Percentiles rank a stretch among this genome's conserved stretches.
Conservation (phyloP, 2,113 vertebrate species). For the Tiliqua scincoides region DNA sequence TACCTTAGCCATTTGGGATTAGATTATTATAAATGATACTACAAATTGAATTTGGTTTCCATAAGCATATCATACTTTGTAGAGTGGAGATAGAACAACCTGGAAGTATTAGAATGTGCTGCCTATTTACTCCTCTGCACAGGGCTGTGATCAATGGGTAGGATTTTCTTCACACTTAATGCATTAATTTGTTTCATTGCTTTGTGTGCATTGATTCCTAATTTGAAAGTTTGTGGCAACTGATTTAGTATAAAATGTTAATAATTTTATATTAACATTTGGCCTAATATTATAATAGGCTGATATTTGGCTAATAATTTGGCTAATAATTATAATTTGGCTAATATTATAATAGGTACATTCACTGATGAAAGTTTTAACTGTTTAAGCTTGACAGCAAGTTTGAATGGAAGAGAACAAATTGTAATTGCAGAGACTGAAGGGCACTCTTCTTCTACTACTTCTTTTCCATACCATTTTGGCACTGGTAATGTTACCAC, state of each 20-base stretch:
- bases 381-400: neutral
- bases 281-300: neutral
- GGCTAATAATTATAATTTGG: neutral
- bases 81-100: neutral
- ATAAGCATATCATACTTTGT: neutral
- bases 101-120: neutral
- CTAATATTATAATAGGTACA: neutral
- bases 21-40: constrained; percentile 36
- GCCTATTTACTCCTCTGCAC: neutral
- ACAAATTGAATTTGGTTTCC: neutral
- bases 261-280: neutral
- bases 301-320: too few relatives aligned
- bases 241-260: too few relatives aligned
- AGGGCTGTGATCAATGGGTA: neutral
- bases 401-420: neutral
- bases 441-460: neutral
- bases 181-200: neutral
- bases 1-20: neutral
- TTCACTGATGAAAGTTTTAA: neutral
- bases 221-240: neutral
- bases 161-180: neutral
- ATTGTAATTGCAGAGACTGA: neutral
- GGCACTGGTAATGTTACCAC: neutral
- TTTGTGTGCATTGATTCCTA: neutral
- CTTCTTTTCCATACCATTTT: neutral